phyloP scores from a whole-genome alignment of 92 coral and sea anemone species.

The Heteractis magnifica region DNA sequence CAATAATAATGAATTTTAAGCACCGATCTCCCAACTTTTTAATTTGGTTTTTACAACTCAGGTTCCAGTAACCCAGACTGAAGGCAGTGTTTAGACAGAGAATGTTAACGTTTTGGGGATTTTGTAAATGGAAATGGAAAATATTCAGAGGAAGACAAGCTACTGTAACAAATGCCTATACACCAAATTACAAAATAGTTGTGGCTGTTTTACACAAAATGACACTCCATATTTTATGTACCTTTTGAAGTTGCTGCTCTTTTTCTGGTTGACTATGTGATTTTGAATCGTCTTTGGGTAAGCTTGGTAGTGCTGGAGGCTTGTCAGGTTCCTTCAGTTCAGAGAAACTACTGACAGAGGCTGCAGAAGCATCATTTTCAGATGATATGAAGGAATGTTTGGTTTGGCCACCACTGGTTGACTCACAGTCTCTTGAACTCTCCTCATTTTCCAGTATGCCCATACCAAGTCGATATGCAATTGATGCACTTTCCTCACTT shows the following conservation, averaged over 20 bases:
- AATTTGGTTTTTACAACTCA: no score
- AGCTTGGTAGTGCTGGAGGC: constrained; percentile 45
- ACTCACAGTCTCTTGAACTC: constrained; percentile 74
- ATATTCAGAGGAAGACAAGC: no score
- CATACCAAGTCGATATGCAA: constrained; percentile 88
- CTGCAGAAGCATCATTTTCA: not conserved
- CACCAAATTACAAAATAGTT: no score
- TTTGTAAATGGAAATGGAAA: no score
- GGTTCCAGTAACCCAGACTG: no score
- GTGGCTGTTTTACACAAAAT: no score
- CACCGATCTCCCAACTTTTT: no score
- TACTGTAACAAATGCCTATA: no score
- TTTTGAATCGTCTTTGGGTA: constrained; percentile 18
- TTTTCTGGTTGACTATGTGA: constrained; percentile 3
- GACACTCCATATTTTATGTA: not conserved
- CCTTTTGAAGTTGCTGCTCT: not conserved
- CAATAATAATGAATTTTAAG: no score
- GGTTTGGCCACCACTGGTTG: constrained; percentile 60
- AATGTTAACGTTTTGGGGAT: no score
- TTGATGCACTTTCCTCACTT: constrained; percentile 95
- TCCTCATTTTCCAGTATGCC: constrained; percentile 88
- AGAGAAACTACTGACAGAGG: constrained; percentile 18
- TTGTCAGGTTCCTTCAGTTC: constrained; percentile 37
- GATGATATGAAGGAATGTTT: constrained; percentile 39
- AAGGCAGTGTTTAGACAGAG: no score